A percentile compares a stretch with the other conserved stretches of the same genome.
These are phyloP conservation scores for Monodelphis domestica DNA, from an alignment of 2,797 vertebrate genomes.

Conservation along the genomic window DNA sequence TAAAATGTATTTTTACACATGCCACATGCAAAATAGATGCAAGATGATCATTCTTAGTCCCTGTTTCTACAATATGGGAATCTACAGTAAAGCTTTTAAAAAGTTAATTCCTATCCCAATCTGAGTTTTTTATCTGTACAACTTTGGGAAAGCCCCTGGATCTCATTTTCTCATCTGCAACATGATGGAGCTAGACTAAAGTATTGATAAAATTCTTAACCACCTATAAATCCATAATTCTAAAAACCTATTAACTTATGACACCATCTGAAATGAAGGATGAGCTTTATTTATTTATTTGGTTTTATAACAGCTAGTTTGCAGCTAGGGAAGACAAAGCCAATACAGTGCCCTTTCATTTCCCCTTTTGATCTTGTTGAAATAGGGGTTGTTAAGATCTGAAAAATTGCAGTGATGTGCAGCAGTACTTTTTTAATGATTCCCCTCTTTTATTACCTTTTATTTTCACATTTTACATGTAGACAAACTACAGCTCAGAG, in stretches of 20 bases:
- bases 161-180: not conserved
- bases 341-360: not conserved
- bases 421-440: not conserved
- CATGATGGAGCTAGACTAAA: not conserved
- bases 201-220: not conserved
- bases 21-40: conserved; percentile 15
- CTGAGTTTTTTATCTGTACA: not conserved
- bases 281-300: not conserved
- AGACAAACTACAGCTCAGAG: not conserved
- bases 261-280: not conserved
- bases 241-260: not conserved
- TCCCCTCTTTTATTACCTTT: not conserved
- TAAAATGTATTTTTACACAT: conserved; percentile 35
- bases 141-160: not conserved
- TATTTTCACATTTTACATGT: not conserved
- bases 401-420: not conserved
- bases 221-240: not conserved
- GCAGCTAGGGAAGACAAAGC: not conserved
- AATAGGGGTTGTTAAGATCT: not conserved
- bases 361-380: not conserved
- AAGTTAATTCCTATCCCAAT: not conserved
- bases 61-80: not conserved
- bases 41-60: not conserved
- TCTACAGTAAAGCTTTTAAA: not conserved
- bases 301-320: not conserved